A percentile compares a stretch with the other conserved stretches of the same genome.
Evolutionary conservation across 1,140 invertebrate genomes (phyloP).

Genomic region (Brachionus sp.): DNA sequence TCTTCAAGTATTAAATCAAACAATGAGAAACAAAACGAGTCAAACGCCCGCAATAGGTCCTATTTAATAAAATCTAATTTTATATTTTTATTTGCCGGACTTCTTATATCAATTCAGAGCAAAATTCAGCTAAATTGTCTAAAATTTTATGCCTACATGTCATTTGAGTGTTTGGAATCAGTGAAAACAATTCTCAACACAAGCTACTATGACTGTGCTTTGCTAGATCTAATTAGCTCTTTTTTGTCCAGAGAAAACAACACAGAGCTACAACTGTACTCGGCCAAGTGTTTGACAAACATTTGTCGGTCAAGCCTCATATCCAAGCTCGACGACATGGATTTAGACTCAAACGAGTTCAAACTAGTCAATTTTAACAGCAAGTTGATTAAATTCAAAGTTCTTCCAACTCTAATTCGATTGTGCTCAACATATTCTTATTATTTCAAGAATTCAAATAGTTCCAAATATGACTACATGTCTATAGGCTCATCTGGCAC

Average conservation of each 20-base stretch:
- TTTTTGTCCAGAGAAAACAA: slow-evolving; percentile 30
- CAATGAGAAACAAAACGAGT: background rate
- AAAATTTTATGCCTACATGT: slow-evolving; percentile 19
- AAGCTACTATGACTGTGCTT: slow-evolving; percentile 13
- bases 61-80: slow-evolving; percentile 8
- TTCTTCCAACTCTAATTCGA: slow-evolving; percentile 16
- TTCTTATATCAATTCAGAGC: background rate
- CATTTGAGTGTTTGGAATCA: slow-evolving; percentile 14
- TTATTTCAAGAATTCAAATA: slow-evolving; percentile 4
- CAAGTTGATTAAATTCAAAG: slow-evolving; percentile 41
- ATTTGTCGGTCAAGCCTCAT: slow-evolving; percentile 22
- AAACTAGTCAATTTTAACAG: slow-evolving; percentile 40
- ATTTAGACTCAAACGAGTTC: slow-evolving; percentile 6
- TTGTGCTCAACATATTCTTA: slow-evolving; percentile 19
- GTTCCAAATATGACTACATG: background rate
- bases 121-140: slow-evolving; percentile 33
- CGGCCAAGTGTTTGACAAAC: slow-evolving; percentile 37
- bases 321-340: slow-evolving; percentile 10
- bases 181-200: background rate
- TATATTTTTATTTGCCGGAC: background rate
- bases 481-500: background rate
- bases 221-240: slow-evolving; percentile 23
- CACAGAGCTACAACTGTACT: background rate
- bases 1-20: slow-evolving; percentile 17
- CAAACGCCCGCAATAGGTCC: background rate